A percentile compares a stretch with the other conserved stretches of the same genome.
These are phyloP conservation scores for Chouioia cunea DNA, from an alignment of 2,888 invertebrate genomes.

Conservation along the genomic window DNA sequence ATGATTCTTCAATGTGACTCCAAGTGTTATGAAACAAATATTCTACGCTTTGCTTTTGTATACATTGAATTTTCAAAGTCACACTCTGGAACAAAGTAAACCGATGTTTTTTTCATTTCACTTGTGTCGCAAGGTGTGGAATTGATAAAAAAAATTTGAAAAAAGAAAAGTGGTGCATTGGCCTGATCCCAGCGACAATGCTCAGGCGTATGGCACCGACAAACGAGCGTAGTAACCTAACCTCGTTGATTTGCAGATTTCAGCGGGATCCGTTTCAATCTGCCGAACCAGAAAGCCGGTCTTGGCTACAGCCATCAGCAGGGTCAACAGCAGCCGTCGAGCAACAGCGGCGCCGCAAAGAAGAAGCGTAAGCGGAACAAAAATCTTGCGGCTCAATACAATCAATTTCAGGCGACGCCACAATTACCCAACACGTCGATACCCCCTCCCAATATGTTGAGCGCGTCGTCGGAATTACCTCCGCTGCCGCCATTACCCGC, in stretches of 20 bases:
- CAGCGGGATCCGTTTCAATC: constrained; percentile 64
- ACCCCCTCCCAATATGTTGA: constrained; percentile 36
- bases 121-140: too few relatives aligned
- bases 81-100: too few relatives aligned
- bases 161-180: too few relatives aligned
- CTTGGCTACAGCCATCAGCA: constrained; percentile 54
- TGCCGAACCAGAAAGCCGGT: constrained; percentile 67
- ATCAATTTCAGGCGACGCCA: constrained; percentile 33
- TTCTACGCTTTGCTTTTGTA: background rate
- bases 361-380: constrained; percentile 82
- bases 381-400: constrained; percentile 37
- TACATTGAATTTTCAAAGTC: too few relatives aligned
- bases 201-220: too few relatives aligned
- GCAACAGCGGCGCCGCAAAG: constrained; percentile 74
- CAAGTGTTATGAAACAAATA: background rate
- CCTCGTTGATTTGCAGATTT: constrained; percentile 57
- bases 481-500: constrained; percentile 70
- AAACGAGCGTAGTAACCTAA: too few relatives aligned
- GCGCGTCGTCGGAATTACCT: constrained; percentile 66
- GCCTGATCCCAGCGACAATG: too few relatives aligned
- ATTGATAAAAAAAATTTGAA: too few relatives aligned
- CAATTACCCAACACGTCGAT: constrained; percentile 40
- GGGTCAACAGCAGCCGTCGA: background rate
- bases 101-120: too few relatives aligned
- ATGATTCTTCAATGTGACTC: too few relatives aligned